phyloP scores from a whole-genome alignment of 2,113 vertebrate genomes.

The Chinchilla lanigera region DNA sequence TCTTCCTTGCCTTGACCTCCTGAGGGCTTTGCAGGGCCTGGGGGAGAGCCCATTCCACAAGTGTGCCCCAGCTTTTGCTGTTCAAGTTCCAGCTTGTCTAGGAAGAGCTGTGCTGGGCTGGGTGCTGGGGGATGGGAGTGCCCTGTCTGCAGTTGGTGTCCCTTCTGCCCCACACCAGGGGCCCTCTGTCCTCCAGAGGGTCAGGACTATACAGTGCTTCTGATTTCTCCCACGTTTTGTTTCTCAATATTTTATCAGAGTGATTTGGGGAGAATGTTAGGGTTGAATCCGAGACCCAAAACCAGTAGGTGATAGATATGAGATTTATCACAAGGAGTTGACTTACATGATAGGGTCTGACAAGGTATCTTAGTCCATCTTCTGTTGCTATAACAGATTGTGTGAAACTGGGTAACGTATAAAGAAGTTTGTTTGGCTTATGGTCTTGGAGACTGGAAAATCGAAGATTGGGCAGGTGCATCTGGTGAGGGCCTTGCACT shows the following conservation, averaged over 20 bases:
- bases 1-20: too few relatives aligned
- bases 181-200: background rate
- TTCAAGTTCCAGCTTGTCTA: background rate
- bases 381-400: background rate
- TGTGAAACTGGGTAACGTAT: background rate
- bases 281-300: background rate
- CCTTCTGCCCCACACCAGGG: background rate
- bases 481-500: background rate
- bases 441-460: background rate
- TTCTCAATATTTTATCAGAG: background rate
- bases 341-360: background rate
- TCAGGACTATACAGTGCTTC: background rate
- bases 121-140: accelerated
- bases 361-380: background rate
- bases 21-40: too few relatives aligned
- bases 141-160: background rate
- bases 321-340: background rate
- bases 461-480: background rate
- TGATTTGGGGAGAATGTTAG: background rate
- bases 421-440: background rate
- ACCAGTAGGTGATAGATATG: too few relatives aligned
- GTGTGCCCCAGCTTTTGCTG: too few relatives aligned
- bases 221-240: background rate
- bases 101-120: background rate
- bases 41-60: background rate